Base-by-base conservation (phyloP, 1,140 invertebrate genomes). In the Augochlora pura region DNA sequence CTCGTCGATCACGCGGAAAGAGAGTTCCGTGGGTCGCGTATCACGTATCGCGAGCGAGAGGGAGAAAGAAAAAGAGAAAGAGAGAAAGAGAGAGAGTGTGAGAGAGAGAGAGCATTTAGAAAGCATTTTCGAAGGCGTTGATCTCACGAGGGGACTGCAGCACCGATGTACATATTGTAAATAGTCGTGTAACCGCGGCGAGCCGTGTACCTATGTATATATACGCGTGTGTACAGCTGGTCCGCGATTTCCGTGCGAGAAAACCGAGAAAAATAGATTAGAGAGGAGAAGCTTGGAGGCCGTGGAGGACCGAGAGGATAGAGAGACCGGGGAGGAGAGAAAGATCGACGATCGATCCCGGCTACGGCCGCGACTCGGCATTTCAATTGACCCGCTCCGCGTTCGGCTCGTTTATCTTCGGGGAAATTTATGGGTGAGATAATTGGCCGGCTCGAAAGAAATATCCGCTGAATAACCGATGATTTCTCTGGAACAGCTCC, bases 151-250 rank as follows among this genome's bases (percentile, higher is more conserved):
- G 54, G 64, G 42, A 12, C 42, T 46, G 42, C 42, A 46, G 42
- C 38, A 74, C 49, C 38, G 62, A 75, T 91, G 90, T 90, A 91
- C 80, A 91, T 91, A 91, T 80, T 91, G 90, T 91, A 91, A 86
- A 91, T 91, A 91, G 62, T 68, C 69, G 67, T 73, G 16, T 71
- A 52, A 80, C 82, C 72, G 81, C 62, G 74, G n/a, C 0, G 67
- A 85, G 76, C 14, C 46, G 60, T 86, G 84, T 86, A 86, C 69
- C 63, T 86, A 85, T 86, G 81, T 86, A 81, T 83, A 86, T 81
- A 86, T 71, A 86, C 75, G 70, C 71, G 76, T 85, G 83, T 86
- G 83, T 86, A 86, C 75, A 86, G 77, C 64, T 77, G 64, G 77
- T 71, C 72, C 76, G 66, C 76, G 66, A 71, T 78, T 85, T 42